Conservation (phyloP, 2,888 invertebrate species). For the Leptopilina drosophilae region DNA sequence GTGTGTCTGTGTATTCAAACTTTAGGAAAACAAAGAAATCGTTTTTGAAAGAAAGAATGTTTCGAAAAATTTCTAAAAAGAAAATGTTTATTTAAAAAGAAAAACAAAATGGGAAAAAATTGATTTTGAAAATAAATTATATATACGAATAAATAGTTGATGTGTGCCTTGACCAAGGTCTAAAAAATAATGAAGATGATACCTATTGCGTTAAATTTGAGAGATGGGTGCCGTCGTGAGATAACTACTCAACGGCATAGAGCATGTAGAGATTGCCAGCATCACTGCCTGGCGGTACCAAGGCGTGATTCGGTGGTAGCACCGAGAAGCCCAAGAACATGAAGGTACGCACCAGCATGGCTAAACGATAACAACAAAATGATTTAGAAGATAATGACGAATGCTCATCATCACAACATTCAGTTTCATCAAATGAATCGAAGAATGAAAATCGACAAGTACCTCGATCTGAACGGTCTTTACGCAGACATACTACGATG, state of each 20-base stretch:
- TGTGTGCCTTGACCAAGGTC: conserved; percentile 1
- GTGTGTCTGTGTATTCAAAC: no score
- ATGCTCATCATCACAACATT: not conserved
- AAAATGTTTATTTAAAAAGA: not conserved
- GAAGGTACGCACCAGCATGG: conserved; percentile 94
- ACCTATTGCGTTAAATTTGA: conserved; percentile 72
- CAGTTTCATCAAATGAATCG: conserved; percentile 19
- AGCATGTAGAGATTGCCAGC: conserved; percentile 83
- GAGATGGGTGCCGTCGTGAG: conserved; percentile 62
- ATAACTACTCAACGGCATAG: conserved; percentile 78
- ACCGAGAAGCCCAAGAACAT: conserved; percentile 97
- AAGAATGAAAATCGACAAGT: conserved; percentile 57
- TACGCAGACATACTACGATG: conserved; percentile 89
- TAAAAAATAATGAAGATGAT: conserved; percentile 49
- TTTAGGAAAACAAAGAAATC: no score
- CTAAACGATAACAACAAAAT: conserved; percentile 70
- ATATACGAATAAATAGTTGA: no score
- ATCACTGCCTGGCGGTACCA: conserved; percentile 84
- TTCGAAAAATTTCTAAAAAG: no score
- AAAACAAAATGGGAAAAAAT: not conserved
- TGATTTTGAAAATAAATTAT: no score
- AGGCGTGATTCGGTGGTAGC: conserved; percentile 86
- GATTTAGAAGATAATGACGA: conserved; percentile 53
- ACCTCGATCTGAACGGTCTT: conserved; percentile 89
- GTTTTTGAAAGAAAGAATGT: no score